Conservation (phyloP, 2,888 invertebrate genomes). For the Ornithoptera priamus region DNA sequence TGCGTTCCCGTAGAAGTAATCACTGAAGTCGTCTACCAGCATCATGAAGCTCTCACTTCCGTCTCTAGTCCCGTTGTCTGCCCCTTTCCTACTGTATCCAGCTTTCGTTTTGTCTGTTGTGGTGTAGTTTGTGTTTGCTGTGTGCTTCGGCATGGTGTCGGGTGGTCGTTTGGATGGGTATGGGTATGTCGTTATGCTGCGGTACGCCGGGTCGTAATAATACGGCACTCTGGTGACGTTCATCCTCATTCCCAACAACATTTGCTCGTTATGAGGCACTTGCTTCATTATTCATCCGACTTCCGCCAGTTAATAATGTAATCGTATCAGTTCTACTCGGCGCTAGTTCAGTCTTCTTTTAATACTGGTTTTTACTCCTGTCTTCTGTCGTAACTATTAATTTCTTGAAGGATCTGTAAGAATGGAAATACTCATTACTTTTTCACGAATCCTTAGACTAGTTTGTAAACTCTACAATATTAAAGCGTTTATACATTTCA, state of each 20-base stretch:
- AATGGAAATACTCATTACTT: neutral
- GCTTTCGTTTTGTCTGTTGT: conserved; percentile 33
- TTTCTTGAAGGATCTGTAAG: conserved; percentile 20
- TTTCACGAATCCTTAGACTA: too few species aligned
- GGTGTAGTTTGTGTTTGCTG: conserved; percentile 28
- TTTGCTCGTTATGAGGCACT: conserved; percentile 36
- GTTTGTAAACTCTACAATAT: too few species aligned
- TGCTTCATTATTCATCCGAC: conserved; percentile 36
- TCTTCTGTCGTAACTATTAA: neutral
- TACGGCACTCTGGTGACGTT: conserved; percentile 42
- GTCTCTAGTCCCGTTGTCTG: conserved; percentile 49
- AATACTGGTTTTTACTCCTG: neutral
- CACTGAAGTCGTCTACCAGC: conserved; percentile 88
- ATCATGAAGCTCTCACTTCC: conserved; percentile 77
- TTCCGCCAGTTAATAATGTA: conserved; percentile 20
- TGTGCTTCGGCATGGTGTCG: conserved; percentile 37
- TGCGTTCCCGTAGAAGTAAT: conserved; percentile 84
- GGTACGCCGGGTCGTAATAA: conserved; percentile 40
- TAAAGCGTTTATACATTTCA: too few species aligned
- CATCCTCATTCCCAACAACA: conserved; percentile 42
- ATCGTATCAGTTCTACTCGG: neutral
- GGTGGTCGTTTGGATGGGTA: conserved; percentile 57
- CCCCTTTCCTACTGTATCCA: conserved; percentile 9
- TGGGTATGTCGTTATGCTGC: conserved; percentile 40
- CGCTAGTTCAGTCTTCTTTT: neutral